phyloP scores from a whole-genome alignment of 2,113 vertebrate genomes.

The Typhlomys cinereus region DNA sequence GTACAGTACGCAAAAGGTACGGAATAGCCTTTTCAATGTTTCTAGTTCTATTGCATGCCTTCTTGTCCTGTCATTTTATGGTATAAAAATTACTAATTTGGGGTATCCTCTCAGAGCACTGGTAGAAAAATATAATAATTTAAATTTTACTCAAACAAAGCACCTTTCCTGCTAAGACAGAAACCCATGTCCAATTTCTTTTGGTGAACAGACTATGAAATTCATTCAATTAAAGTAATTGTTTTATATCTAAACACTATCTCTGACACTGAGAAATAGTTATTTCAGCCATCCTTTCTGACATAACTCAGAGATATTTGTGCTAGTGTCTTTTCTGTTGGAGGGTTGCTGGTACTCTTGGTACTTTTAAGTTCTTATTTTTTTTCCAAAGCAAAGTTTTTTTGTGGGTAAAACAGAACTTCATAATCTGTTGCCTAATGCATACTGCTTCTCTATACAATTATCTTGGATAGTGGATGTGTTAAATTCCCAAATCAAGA shows the following conservation, averaged over 20 bases:
- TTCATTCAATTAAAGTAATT: background rate
- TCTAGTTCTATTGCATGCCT: background rate
- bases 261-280: constrained; percentile 1
- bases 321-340: background rate
- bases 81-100: background rate
- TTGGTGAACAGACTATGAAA: background rate
- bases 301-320: background rate
- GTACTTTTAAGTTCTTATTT: background rate
- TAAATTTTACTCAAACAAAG: background rate
- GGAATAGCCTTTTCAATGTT: background rate
- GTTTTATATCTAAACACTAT: constrained; percentile 37
- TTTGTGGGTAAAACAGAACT: background rate
- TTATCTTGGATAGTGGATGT: background rate
- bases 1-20: background rate
- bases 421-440: background rate
- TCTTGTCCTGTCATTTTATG: background rate
- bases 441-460: background rate
- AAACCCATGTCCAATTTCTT: background rate
- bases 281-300: background rate
- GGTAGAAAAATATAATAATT: constrained; percentile 2
- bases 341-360: background rate
- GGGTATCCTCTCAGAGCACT: background rate
- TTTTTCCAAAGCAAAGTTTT: constrained; percentile 39
- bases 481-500: background rate
- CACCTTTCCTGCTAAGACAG: background rate